Base-by-base conservation (phyloP, 2,888 invertebrate genomes). In the Andrena fulva region DNA sequence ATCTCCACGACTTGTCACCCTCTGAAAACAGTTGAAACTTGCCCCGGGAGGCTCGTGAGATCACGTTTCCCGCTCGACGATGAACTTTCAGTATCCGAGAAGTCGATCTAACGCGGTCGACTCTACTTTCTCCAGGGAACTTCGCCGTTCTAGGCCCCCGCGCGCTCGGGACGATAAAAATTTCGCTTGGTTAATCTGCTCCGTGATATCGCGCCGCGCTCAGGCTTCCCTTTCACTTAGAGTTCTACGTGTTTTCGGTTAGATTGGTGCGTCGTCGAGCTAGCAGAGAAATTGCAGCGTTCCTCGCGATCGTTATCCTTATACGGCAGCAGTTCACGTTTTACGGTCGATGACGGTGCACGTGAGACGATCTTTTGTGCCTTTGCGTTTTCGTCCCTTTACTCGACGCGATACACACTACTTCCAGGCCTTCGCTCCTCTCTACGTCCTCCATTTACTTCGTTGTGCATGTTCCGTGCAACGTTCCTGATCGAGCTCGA, bases 381-480 rank as follows among this genome's bases (percentile, higher is more conserved):
- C 42, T 42, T 42, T 42, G 42, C 42, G 42, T 16, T 42, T 1
- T 42, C 42, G 12, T 16, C 5, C 42, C 42, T 42, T 42, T 16
- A 4, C 16, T 42, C 12, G 42, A 42, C 42, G 12, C 42, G 42
- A 42, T 5, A 42, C 42, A 16, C 42, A 42, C 16, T 16, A 16
- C 42, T 42, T 42, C 42, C 42, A 42, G 42, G 42, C 42, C 42
- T 42, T 16, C 42, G 16, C 42, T 42, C 16, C 42, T 4, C 16
- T 42, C 1, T 16, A 16, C 42, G 42, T 42, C 16, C 42, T 42
- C 3, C 10, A 4, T 56, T 56, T 56, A 31, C 29, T 59, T 74
- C 74, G 56, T 77, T 77, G 77, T 74, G 77, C 75, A 64, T 74
- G 70, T 48, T n/a, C 16, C 67, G 29, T 68, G 42, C 10, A 20